Evolutionary conservation across 2,888 invertebrate species (phyloP).

Genomic region (Hesperia comma): DNA sequence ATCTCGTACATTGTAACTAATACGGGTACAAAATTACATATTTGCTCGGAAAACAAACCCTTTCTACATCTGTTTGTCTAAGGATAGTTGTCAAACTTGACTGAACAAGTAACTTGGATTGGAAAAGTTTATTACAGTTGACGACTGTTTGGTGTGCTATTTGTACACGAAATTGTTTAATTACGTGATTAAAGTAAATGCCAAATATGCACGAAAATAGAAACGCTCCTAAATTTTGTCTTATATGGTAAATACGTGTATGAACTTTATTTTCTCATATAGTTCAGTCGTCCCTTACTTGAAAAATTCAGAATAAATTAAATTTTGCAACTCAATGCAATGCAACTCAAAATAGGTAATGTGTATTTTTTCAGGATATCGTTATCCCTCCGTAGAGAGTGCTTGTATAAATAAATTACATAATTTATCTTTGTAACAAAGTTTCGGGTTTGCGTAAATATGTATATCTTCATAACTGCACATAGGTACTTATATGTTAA

Average conservation of each 20-base stretch:
- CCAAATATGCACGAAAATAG: background rate
- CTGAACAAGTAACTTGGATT: slow-evolving; percentile 16
- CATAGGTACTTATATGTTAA: no score
- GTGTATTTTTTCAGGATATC: no score
- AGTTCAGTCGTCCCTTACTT: no score
- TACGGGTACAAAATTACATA: slow-evolving; percentile 27
- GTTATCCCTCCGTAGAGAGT: no score
- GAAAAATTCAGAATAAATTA: no score
- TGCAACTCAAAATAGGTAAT: no score
- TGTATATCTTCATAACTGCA: no score
- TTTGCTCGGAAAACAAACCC: slow-evolving; percentile 17
- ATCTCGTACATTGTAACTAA: slow-evolving; percentile 1
- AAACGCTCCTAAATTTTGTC: background rate
- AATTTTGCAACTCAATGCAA: no score
- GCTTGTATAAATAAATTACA: no score
- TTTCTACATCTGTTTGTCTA: slow-evolving; percentile 6
- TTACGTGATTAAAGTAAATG: background rate
- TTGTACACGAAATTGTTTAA: slow-evolving; percentile 1
- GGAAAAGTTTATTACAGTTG: slow-evolving; percentile 5
- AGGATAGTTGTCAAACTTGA: slow-evolving; percentile 23
- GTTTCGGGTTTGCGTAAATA: background rate
- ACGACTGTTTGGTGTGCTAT: background rate
- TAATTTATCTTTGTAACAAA: background rate
- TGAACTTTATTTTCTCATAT: no score
- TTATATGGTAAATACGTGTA: background rate